A percentile compares a stretch with the other conserved stretches of the same genome.
Conservation (phyloP, 2,797 vertebrate species). For the Odontamblyopus lacepedii region DNA sequence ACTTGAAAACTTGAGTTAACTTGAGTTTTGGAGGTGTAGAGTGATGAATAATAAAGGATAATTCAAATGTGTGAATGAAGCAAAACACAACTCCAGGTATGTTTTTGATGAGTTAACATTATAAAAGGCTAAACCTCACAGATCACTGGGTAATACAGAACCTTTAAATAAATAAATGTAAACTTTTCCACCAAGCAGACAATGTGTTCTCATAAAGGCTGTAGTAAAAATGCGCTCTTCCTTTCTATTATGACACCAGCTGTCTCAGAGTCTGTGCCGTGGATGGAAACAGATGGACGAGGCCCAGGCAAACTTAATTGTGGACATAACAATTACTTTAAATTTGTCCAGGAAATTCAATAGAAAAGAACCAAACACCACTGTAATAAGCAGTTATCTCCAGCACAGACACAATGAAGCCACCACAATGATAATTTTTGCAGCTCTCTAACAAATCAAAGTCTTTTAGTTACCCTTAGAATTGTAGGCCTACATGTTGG, state of each 20-base stretch:
- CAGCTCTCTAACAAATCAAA: too few species aligned
- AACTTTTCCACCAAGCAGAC: not conserved
- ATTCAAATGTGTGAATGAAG: too few species aligned
- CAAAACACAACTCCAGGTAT: too few species aligned
- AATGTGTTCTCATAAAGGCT: not conserved
- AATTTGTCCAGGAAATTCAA: slow-evolving; percentile 2
- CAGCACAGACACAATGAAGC: not conserved
- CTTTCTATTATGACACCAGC: slow-evolving; percentile 3
- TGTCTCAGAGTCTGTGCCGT: not conserved
- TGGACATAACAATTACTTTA: slow-evolving; percentile 6
- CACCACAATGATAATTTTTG: not conserved
- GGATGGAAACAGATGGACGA: not conserved
- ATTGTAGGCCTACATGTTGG: too few species aligned
- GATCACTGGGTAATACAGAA: too few species aligned
- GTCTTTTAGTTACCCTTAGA: too few species aligned
- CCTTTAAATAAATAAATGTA: not conserved
- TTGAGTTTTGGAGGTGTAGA: too few species aligned
- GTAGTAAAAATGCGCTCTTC: not conserved
- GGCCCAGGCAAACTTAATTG: slow-evolving; percentile 3
- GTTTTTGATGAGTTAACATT: too few species aligned
- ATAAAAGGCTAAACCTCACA: too few species aligned
- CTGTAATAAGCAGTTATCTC: not conserved
- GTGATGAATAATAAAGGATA: too few species aligned
- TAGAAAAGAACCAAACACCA: not conserved
- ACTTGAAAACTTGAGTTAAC: too few species aligned